Base-by-base conservation (phyloP, 2,888 invertebrate species). In the Rhingia campestris region DNA sequence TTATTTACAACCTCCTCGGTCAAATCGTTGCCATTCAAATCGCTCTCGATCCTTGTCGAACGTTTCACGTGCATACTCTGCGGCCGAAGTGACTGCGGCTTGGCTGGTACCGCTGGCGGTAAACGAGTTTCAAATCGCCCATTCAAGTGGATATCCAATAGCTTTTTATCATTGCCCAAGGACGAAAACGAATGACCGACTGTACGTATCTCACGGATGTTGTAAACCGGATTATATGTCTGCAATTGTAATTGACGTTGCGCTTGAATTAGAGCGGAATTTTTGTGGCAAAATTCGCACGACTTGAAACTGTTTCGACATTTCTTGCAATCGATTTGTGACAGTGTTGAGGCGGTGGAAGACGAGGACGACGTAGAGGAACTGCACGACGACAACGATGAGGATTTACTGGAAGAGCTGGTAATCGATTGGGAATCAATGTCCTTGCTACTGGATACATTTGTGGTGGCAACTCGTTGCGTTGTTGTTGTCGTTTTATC, bases 201-300 rank as follows among this genome's bases (percentile, higher is more conserved):
- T 0, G 91, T 91, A 72, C 92, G 90, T 39, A 92, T 92, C 84
- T 92, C 91, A 2, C 92, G 90, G 64, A 92, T 90, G 86, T 92
- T 92, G 75, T 92, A 92, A 0, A 92, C 91, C 0, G 91, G 91
- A 86, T 88, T 91, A 85, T 92, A 92, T 66, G 88, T 88, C 9
- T 87, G 80, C 49, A 75, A 22, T 49, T 82, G 79, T 67, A 75
- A 54, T 41, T 75, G 67, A 37, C 80, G 51, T 61, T 84, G 88
- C 33, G 86, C 58, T 67, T 87, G 86, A 58, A 88, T 86, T 80
- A 87, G 86, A 77, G 86, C 86, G 59, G 87, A 88, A 88, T 89
- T 89, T 88, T 88, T 89, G 67, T 88, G 87, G 86, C 90, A 90
- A 88, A 90, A 90, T 86, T 90, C 90, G 81, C 90, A 90, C 69